phyloP scores from a whole-genome alignment of 2,797 vertebrate species.

The Pangasius krempfi region DNA sequence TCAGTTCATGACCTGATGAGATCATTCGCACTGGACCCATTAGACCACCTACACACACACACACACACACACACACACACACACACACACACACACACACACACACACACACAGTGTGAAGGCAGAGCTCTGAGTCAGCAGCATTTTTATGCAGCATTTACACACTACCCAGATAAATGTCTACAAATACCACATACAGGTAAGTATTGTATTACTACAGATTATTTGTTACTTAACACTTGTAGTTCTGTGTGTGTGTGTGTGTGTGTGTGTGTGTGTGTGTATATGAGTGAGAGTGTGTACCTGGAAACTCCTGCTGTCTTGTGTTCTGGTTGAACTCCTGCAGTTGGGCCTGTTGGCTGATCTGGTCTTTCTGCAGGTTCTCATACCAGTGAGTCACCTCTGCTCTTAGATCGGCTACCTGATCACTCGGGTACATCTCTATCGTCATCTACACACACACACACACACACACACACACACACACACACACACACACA shows the following conservation, averaged over 20 bases:
- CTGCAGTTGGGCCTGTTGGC: constrained; percentile 98
- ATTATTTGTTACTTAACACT: not conserved
- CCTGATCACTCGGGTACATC: constrained; percentile 99
- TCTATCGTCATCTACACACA: constrained; percentile 93
- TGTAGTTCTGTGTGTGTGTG: not conserved
- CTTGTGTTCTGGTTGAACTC: constrained; percentile 94
- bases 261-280: not conserved
- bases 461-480: not conserved
- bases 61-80: constrained; percentile 23
- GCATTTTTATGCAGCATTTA: not conserved
- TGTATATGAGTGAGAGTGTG: not conserved
- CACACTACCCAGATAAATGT: not conserved
- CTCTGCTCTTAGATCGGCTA: constrained; percentile 94
- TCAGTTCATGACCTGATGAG: constrained; percentile 96
- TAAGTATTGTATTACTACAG: not conserved
- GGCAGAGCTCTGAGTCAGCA: not conserved
- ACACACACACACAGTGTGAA: not conserved
- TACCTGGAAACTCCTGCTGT: constrained; percentile 93
- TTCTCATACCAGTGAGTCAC: constrained; percentile 99
- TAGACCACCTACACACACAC: constrained; percentile 81
- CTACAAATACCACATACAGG: not conserved
- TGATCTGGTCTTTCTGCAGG: constrained; percentile 98
- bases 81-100: constrained; percentile 5
- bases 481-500: not conserved
- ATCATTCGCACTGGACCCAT: constrained; percentile 99